Conservation (phyloP, 2,113 vertebrate genomes). For the Halcyon malimbica region DNA sequence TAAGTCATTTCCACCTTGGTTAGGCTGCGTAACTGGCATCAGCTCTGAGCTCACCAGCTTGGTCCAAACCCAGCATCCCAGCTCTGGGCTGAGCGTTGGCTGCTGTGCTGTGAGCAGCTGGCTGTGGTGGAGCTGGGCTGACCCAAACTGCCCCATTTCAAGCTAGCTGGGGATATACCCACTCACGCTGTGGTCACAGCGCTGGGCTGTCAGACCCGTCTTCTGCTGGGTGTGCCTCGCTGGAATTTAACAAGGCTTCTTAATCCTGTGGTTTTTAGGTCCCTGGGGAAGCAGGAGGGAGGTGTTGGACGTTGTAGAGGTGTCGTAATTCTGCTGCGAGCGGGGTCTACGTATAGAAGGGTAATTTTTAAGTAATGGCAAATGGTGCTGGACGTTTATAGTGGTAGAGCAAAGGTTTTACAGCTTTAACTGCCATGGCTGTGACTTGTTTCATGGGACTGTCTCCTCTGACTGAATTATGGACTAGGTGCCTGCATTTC, state of each 20-base stretch:
- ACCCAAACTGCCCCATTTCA: neutral
- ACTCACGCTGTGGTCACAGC: neutral
- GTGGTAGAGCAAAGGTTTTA: neutral
- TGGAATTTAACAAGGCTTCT: neutral
- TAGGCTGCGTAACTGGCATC: neutral
- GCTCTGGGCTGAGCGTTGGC: neutral
- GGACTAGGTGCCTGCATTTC: neutral
- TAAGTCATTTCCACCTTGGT: neutral
- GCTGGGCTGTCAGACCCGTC: neutral
- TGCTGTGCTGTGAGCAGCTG: neutral
- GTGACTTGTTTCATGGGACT: neutral
- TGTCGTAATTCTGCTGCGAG: neutral
- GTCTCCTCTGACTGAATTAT: neutral
- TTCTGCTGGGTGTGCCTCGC: neutral
- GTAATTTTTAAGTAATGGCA: neutral
- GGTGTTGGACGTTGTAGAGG: too few relatives aligned
- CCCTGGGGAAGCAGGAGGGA: neutral
- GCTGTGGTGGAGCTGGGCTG: neutral
- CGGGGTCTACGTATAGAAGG: neutral
- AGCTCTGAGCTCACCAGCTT: neutral
- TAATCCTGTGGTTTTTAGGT: neutral
- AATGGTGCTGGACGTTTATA: neutral
- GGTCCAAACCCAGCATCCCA: neutral
- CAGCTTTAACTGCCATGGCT: neutral
- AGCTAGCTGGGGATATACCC: neutral